phyloP scores from a whole-genome alignment of 1,140 invertebrate genomes.

The Orchestia grillus region DNA sequence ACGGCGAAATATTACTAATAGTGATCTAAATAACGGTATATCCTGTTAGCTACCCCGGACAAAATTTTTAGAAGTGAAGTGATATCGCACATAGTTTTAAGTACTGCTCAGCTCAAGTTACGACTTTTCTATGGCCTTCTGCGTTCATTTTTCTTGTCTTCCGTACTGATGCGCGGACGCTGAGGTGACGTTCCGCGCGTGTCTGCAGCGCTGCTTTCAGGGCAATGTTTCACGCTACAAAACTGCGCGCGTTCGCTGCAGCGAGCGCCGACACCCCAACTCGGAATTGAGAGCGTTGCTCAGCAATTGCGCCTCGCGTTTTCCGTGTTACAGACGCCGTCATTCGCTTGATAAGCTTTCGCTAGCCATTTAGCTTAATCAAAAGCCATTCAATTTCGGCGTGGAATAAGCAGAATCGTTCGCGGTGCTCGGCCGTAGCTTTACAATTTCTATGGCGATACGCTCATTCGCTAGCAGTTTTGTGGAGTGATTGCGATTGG shows the following conservation, averaged over 20 bases:
- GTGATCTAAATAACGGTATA: too few species aligned
- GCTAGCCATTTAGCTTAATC: slow-evolving; percentile 43
- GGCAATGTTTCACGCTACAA: not conserved
- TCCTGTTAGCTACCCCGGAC: not conserved
- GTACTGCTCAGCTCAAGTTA: not conserved
- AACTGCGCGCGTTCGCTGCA: not conserved
- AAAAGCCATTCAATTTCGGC: slow-evolving; percentile 39
- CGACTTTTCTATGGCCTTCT: not conserved
- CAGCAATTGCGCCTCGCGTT: not conserved
- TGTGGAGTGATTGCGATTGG: not conserved
- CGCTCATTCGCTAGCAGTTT: not conserved
- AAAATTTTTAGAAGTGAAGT: not conserved
- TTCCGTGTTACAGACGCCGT: not conserved
- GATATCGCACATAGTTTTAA: not conserved
- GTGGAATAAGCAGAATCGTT: slow-evolving; percentile 26
- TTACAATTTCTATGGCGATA: not conserved
- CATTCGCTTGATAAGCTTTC: slow-evolving; percentile 21
- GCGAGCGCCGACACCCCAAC: not conserved
- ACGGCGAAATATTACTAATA: too few species aligned
- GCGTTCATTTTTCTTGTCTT: not conserved
- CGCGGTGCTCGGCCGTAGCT: not conserved
- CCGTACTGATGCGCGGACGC: not conserved
- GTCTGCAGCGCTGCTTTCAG: not conserved
- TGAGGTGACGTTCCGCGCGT: not conserved
- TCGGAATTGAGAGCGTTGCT: slow-evolving; percentile 25